Evolutionary conservation across 2,888 invertebrate genomes (phyloP).

Genomic region (Leucophenga montana): DNA sequence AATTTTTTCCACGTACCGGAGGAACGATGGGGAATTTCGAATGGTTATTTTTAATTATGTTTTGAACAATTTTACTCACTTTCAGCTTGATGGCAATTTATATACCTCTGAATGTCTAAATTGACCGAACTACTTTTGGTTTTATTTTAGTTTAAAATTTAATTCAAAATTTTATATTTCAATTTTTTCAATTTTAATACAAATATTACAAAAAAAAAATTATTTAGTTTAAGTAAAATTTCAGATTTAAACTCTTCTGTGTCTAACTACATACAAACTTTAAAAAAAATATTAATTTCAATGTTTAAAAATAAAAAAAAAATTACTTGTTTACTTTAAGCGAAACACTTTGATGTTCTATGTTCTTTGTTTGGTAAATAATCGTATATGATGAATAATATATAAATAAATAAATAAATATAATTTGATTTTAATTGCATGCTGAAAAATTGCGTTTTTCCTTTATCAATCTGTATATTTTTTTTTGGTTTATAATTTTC

Average conservation of each 20-base stretch:
- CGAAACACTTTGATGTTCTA: constrained; percentile 33
- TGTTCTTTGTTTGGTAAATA: constrained; percentile 40
- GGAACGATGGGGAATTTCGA: too few species aligned
- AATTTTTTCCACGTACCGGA: too few species aligned
- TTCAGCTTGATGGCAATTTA: too few species aligned
- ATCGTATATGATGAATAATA: constrained; percentile 33
- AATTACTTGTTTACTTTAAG: background rate
- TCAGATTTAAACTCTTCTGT: background rate
- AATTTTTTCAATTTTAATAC: too few species aligned
- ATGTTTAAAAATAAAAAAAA: background rate
- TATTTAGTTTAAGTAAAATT: background rate
- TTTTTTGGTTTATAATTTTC: background rate
- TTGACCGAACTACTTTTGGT: too few species aligned
- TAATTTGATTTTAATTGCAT: constrained; percentile 47
- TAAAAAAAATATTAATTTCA: background rate
- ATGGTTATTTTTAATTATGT: too few species aligned
- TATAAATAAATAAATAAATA: constrained; percentile 45
- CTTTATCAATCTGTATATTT: background rate
- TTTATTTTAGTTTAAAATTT: background rate
- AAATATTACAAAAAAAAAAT: background rate
- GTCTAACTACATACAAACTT: constrained; percentile 31
- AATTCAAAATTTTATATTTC: background rate
- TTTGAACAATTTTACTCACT: too few species aligned
- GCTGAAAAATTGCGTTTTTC: constrained; percentile 29
- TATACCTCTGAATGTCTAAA: too few species aligned